Evolutionary conservation across 2,888 invertebrate species (phyloP), one percentile per base, ranked within the genome.

Genomic region (Smittia sp.): DNA sequence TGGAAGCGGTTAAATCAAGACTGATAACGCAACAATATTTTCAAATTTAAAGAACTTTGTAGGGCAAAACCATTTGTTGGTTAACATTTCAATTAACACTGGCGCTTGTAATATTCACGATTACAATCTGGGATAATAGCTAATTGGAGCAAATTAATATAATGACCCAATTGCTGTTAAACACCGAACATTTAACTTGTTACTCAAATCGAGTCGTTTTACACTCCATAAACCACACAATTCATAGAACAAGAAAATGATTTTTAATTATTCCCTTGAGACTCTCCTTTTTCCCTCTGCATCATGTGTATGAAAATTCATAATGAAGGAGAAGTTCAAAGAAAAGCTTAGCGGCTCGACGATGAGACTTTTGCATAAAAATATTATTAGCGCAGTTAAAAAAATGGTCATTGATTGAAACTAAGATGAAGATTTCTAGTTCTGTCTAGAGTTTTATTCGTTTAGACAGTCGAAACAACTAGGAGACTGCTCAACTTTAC

Each of bases 221-320:
- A 72, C 72, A 72, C 72, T 72, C 54, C 72, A 72, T 72, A 72
- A 72, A 69, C 32, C 25, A 9, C n/a, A n/a, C n/a, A n/a, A n/a
- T n/a, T n/a, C n/a, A n/a, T n/a, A n/a, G 24, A 52, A 54, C 24
- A 27, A n/a, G 32, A 18, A 72, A 72, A 32, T 72, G 72, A 72
- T 72, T 72, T 58, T 72, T 72, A 72, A 72, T 72, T 72, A 72
- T 72, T 72, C 72, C 62, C 72, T 13, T 62, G 72, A 72, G 72
- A 27, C 46, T 68, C 22, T 67, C 39, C 20, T 54, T 25, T n/a
- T 13, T 13, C 58, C 6, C 58, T 7, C 18, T 15, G 63, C 63
- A 63, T 20, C 58, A 58, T 58, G 58, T 58, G 58, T 58, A 13
- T 46, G 18, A 58, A 18, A 20, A 18, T 15, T 46, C 4, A 46